Percentiles rank a stretch among this genome's conserved stretches.
These are phyloP conservation scores for Trichonephila inaurata DNA, from an alignment of 1,140 invertebrate species.

Conservation along the genomic window DNA sequence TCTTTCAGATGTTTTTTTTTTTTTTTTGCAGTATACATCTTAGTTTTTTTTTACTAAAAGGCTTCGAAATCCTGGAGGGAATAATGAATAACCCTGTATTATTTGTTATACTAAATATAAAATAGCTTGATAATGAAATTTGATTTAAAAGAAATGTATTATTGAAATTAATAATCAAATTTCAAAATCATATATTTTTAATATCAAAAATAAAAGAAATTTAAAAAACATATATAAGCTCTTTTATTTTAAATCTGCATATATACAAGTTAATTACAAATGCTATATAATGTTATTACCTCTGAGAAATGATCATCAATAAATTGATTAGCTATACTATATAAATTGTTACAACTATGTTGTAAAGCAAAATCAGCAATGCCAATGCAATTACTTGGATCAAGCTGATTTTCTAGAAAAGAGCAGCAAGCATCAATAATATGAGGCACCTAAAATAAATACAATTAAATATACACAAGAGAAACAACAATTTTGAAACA, in stretches of 20 bases:
- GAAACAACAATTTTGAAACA: slow-evolving; percentile 84
- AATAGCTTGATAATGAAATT: too few species aligned
- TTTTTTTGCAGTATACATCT: too few species aligned
- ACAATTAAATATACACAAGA: neutral
- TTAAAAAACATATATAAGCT: too few species aligned
- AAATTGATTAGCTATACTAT: slow-evolving; percentile 92
- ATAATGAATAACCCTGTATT: too few species aligned
- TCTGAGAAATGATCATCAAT: slow-evolving; percentile 94
- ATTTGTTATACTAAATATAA: too few species aligned
- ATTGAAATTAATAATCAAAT: too few species aligned
- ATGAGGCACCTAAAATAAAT: slow-evolving; percentile 91
- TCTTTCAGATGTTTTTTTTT: too few species aligned
- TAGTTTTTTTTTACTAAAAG: too few species aligned
- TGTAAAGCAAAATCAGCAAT: slow-evolving; percentile 98
- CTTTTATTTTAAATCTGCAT: neutral
- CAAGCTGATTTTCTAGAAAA: slow-evolving; percentile 97
- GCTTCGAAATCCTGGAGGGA: too few species aligned
- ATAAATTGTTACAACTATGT: slow-evolving; percentile 91
- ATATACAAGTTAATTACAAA: neutral
- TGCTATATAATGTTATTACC: slow-evolving; percentile 80
- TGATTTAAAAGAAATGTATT: too few species aligned
- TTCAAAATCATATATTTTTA: too few species aligned
- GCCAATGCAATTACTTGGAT: slow-evolving; percentile 98
- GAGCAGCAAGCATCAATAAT: slow-evolving; percentile 96
- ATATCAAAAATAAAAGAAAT: too few species aligned